These are phyloP conservation scores for Adrianichthys oophorus DNA, from an alignment of 2,797 vertebrate species.

Conservation along the genomic window DNA sequence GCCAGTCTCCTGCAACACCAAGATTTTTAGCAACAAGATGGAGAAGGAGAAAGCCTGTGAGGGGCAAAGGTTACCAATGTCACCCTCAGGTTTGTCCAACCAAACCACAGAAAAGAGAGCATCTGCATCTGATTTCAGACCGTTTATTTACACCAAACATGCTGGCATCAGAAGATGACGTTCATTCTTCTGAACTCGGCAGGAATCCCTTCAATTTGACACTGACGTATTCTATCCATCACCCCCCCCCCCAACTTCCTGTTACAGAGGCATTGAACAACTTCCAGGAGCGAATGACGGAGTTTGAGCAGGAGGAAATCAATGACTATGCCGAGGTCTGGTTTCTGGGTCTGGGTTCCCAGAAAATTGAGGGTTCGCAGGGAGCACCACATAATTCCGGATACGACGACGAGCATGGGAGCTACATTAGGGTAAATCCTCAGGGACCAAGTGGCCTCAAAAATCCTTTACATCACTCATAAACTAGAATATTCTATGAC, in stretches of 20 bases:
- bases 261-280: conserved; percentile 86
- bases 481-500: no score
- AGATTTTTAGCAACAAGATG: conserved; percentile 71
- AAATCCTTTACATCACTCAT: background rate
- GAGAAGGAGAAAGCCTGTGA: conserved; percentile 77
- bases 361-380: conserved; percentile 85
- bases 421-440: conserved; percentile 86
- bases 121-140: background rate
- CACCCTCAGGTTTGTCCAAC: conserved; percentile 79
- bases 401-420: conserved; percentile 92
- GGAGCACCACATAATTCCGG: conserved; percentile 83
- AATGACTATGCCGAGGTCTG: conserved; percentile 90
- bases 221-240: conserved; percentile 46
- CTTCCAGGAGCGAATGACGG: conserved; percentile 87
- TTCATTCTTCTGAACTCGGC: conserved; percentile 16
- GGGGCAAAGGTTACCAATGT: conserved; percentile 84
- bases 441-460: background rate
- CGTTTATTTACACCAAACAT: no score
- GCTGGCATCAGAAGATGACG: conserved; percentile 12
- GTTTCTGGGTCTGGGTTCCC: conserved; percentile 90
- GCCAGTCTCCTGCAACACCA: conserved; percentile 68
- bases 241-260: conserved; percentile 42
- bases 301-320: conserved; percentile 91
- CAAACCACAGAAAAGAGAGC: background rate
- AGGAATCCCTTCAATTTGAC: conserved; percentile 23